These are phyloP conservation scores for Pseudomugil tenellus DNA, from an alignment of 2,797 vertebrate species.

Conservation along the genomic window DNA sequence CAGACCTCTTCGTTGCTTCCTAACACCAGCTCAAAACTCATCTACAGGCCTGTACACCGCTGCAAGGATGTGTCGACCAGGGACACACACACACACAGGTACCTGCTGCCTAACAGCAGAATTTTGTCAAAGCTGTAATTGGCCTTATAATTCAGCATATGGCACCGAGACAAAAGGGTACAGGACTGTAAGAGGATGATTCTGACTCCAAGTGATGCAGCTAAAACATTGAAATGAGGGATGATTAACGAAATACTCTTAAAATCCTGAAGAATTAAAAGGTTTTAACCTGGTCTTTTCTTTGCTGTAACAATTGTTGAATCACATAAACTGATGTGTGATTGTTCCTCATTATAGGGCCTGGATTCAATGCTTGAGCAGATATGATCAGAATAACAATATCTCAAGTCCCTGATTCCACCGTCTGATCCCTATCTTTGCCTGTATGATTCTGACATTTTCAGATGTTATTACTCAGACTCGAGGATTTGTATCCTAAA, in stretches of 20 bases:
- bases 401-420: conserved; percentile 59
- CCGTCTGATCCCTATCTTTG: conserved; percentile 60
- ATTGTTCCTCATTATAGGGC: conserved; percentile 63
- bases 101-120: conserved; percentile 43
- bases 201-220: conserved; percentile 28
- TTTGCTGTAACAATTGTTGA: conserved; percentile 40
- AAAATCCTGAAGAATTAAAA: conserved; percentile 41
- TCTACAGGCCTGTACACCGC: conserved; percentile 54
- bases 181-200: conserved; percentile 21
- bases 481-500: conserved; percentile 75
- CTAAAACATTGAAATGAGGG: conserved; percentile 32
- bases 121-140: conserved; percentile 48
- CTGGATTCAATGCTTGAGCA: conserved; percentile 36
- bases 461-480: conserved; percentile 76
- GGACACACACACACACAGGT: conserved; percentile 33
- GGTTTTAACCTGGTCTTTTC: conserved; percentile 17
- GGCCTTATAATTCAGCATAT: conserved; percentile 51
- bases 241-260: conserved; percentile 41
- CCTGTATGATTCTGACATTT: conserved; percentile 75
- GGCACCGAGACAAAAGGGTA: conserved; percentile 33
- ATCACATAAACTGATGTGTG: conserved; percentile 54
- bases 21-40: conserved; percentile 66
- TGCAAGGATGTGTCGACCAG: conserved; percentile 63
- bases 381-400: conserved; percentile 75
- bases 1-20: conserved; percentile 59